Base-by-base conservation (phyloP, 2,113 vertebrate genomes). In the Sebastes schlegelii region DNA sequence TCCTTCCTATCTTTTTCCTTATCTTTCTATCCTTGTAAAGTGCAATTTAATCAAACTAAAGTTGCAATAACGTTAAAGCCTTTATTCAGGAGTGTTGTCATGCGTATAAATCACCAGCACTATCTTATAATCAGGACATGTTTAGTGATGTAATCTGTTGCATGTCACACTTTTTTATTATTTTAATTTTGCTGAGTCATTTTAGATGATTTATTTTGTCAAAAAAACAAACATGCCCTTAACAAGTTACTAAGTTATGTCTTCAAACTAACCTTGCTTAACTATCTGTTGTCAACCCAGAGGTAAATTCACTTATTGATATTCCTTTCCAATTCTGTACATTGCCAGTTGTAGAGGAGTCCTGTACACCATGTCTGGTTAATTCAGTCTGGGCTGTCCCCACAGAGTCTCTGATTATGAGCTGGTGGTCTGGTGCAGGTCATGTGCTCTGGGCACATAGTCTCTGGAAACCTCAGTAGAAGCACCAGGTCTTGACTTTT, bases 371-470 rank as follows among this genome's bases (percentile, higher is more conserved):
- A 13, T 71, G 60, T 42, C 26, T 51, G 60, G 7, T 74, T 60
- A 55, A 52, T 63, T 74, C 26, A 21, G 16, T 68, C 11, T 52
- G 11, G 64, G 69, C 70, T 76, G 57, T 81, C 68, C 45, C 49
- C 3, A 1, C 21, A 13, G 46, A 72, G 69, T 19, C 71, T 75
- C 52, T 90, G 79, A 88, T 88, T 89, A 64, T 64, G 77, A 88
- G 72, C 82, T 71, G 87, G 84, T 84, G 88, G 80, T 89, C 55
- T 75, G 75, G 72, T 75, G 64, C 40, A 45, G 77, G 84, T 92
- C 89, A 91, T 86, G 88, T 89, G 89, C 64, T 88, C 9, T 49
- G 16, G 55, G 64, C 81, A 19, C 81, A 19, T 19, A 8, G 16
- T 42, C 57, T 51, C 14, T 49, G 19, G 52, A 74, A 67, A 46